Percentiles rank a stretch among this genome's conserved stretches.
Conservation (phyloP, 1,140 invertebrate species). For the Halyomorpha halys region DNA sequence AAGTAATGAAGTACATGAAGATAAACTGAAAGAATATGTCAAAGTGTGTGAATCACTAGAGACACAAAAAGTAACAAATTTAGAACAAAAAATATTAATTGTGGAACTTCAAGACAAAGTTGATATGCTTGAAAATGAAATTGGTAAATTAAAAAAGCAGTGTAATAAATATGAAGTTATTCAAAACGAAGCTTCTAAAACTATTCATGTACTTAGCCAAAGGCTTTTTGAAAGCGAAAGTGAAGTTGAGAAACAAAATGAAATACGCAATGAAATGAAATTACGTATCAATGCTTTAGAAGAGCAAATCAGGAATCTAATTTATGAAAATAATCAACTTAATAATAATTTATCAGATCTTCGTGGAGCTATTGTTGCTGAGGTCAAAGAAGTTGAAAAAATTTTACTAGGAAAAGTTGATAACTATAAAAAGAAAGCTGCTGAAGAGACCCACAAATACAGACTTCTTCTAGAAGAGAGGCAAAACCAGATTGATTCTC, state of each 20-base stretch:
- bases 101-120: constrained; percentile 25
- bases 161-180: constrained; percentile 27
- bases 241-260: constrained; percentile 27
- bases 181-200: constrained; percentile 23
- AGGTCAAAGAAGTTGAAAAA: constrained; percentile 24
- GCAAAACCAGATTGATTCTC: constrained; percentile 22
- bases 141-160: constrained; percentile 12
- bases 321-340: constrained; percentile 20
- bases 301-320: constrained; percentile 20
- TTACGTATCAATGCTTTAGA: constrained; percentile 20
- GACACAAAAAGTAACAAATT: constrained; percentile 7
- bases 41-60: constrained; percentile 16
- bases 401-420: constrained; percentile 25
- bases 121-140: constrained; percentile 15
- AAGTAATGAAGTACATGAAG: not conserved
- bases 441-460: constrained; percentile 22
- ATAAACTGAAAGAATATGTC: constrained; percentile 9
- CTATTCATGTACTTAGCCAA: constrained; percentile 25
- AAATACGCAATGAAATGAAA: constrained; percentile 20
- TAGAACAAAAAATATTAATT: constrained; percentile 20
- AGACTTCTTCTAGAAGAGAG: constrained; percentile 21
- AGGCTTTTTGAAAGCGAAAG: constrained; percentile 25
- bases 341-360: constrained; percentile 14
- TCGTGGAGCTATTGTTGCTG: constrained; percentile 12
- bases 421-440: constrained; percentile 20